phyloP scores from a whole-genome alignment of 2,797 vertebrate species.

The Cossypha heuglini region DNA sequence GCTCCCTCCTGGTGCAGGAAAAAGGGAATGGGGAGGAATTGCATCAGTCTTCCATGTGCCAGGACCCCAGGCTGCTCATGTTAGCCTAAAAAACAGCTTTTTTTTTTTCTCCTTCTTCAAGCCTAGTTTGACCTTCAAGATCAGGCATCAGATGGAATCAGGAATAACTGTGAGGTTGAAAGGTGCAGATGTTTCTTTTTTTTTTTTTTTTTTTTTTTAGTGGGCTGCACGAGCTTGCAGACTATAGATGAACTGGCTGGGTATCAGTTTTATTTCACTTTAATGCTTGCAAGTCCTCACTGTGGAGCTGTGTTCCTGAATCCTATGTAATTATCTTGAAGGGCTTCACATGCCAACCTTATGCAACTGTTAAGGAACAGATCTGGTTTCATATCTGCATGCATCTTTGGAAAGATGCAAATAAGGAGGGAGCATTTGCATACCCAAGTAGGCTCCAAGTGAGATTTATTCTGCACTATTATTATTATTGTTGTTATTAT shows the following conservation, averaged over 20 bases:
- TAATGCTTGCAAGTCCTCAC: neutral
- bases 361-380: neutral
- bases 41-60: neutral
- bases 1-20: neutral
- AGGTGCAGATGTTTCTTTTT: no score
- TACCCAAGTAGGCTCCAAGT: neutral
- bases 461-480: neutral
- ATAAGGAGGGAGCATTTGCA: conserved; percentile 1
- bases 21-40: neutral
- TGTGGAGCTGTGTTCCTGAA: neutral
- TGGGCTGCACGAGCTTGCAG: neutral
- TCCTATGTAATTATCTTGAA: neutral
- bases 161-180: neutral
- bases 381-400: neutral
- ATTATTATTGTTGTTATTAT: neutral
- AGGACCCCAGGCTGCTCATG: neutral
- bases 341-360: neutral
- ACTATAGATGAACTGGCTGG: neutral
- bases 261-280: neutral
- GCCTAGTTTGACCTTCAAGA: neutral
- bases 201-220: neutral
- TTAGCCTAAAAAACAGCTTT: neutral
- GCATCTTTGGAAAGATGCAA: conserved; percentile 6
- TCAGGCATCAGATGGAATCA: neutral
- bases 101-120: no score